Evolutionary conservation across 30 jellyfish, hydroid and myxozoan genomes (phyloP).

Genomic region (Aurelia aurita): DNA sequence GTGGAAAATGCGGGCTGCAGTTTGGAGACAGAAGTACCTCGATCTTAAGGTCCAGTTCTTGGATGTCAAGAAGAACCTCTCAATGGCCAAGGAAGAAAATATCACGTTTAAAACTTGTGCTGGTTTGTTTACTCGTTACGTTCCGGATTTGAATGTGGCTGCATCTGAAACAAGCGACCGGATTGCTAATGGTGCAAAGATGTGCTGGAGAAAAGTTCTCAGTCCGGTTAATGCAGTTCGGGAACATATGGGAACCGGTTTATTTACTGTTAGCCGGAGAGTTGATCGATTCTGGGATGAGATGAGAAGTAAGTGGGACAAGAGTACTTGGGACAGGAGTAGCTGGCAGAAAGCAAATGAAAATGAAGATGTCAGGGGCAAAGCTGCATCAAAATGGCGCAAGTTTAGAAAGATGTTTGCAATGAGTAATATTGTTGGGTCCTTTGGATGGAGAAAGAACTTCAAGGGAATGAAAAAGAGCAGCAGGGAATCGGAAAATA

Average conservation of each 20-base stretch:
- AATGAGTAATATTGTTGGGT: conserved; percentile 69
- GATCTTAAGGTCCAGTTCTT: conserved; percentile 44
- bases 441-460: conserved; percentile 18
- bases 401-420: conserved; percentile 42
- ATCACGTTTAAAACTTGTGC: conserved; percentile 63
- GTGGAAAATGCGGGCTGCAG: conserved; percentile 73
- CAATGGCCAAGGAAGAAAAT: conserved; percentile 8
- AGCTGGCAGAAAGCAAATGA: background rate
- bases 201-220: conserved; percentile 62
- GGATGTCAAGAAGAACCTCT: conserved; percentile 1
- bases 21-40: conserved; percentile 67
- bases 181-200: conserved; percentile 60
- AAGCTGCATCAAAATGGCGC: conserved; percentile 53
- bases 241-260: conserved; percentile 46
- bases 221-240: conserved; percentile 64
- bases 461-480: background rate
- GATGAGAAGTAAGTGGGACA: conserved; percentile 52
- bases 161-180: conserved; percentile 31
- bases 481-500: background rate
- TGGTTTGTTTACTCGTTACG: conserved; percentile 40
- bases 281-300: conserved; percentile 54
- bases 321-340: background rate
- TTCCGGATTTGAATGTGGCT: conserved; percentile 52
- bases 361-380: conserved; percentile 10
- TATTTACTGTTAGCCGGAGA: conserved; percentile 31